Evolutionary conservation across 2,888 invertebrate species (phyloP).

Genomic region (Torymus tubicola): DNA sequence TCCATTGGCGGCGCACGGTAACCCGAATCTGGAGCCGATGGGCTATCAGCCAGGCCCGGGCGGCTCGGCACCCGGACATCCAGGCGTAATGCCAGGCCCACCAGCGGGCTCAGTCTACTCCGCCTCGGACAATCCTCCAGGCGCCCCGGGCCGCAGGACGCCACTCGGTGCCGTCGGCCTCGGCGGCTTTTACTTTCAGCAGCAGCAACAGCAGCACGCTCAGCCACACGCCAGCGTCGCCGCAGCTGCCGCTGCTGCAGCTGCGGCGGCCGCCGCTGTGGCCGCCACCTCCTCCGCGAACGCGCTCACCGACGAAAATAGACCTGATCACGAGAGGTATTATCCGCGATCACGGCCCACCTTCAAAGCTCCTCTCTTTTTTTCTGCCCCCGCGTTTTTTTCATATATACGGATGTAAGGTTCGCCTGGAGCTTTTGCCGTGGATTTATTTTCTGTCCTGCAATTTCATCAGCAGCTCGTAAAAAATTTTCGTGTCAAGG

Average conservation of each 20-base stretch:
- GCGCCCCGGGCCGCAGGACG: conserved; percentile 82
- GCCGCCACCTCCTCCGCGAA: conserved; percentile 61
- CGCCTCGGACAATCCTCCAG: conserved; percentile 77
- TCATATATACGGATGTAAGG: not conserved
- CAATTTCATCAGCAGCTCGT: too few relatives aligned
- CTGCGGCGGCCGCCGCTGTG: conserved; percentile 73
- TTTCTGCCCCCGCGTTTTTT: not conserved
- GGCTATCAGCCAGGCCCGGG: conserved; percentile 41
- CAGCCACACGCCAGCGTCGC: conserved; percentile 72
- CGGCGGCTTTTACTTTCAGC: conserved; percentile 92
- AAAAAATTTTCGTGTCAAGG: too few relatives aligned
- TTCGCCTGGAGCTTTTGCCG: too few relatives aligned
- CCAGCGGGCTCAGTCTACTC: conserved; percentile 71
- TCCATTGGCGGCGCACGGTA: conserved; percentile 68
- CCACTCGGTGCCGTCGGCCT: conserved; percentile 90
- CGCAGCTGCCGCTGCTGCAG: conserved; percentile 77
- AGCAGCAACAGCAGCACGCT: conserved; percentile 80
- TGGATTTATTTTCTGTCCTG: too few relatives aligned
- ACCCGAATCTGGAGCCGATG: conserved; percentile 58
- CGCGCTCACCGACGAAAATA: conserved; percentile 85
- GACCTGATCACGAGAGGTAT: conserved; percentile 80
- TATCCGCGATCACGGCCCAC: not conserved
- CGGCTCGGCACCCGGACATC: conserved; percentile 9
- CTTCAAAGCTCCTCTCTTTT: too few relatives aligned
- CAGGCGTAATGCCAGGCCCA: conserved; percentile 50